These are phyloP conservation scores for Caligus rogercresseyi DNA, from an alignment of 1,140 invertebrate species.

Conservation along the genomic window DNA sequence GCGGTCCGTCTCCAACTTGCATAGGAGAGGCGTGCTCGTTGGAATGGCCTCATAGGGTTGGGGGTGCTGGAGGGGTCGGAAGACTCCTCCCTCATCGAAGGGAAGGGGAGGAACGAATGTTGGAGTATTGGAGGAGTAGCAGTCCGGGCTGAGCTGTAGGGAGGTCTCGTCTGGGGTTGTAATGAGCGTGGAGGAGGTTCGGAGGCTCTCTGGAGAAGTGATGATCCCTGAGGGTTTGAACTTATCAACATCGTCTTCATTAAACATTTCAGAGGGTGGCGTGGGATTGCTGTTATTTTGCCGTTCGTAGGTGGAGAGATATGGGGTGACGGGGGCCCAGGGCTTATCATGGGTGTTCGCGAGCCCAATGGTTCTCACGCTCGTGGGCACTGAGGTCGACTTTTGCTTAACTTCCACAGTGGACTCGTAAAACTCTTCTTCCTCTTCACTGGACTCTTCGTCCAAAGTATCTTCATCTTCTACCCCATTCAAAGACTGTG, in stretches of 20 bases:
- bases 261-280: background rate
- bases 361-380: slow-evolving; percentile 5
- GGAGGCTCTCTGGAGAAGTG: slow-evolving; percentile 16
- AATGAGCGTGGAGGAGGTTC: slow-evolving; percentile 13
- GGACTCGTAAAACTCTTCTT: slow-evolving; percentile 4
- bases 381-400: slow-evolving; percentile 7
- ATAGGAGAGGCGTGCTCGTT: background rate
- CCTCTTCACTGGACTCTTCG: background rate
- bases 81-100: background rate
- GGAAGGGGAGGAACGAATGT: slow-evolving; percentile 14
- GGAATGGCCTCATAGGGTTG: background rate
- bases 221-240: slow-evolving; percentile 3
- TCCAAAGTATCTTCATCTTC: background rate
- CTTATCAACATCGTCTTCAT: background rate
- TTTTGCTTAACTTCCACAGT: slow-evolving; percentile 9
- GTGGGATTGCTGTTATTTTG: background rate
- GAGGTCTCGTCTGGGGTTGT: slow-evolving; percentile 12
- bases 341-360: background rate
- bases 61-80: background rate
- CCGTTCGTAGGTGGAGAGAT: background rate
- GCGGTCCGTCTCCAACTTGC: background rate
- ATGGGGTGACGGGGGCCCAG: slow-evolving; percentile 18
- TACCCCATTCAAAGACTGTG: background rate
- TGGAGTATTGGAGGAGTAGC: background rate
- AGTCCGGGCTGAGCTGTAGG: background rate